These are phyloP conservation scores for Littorina saxatilis DNA, from an alignment of 1,140 invertebrate species.

Conservation along the genomic window DNA sequence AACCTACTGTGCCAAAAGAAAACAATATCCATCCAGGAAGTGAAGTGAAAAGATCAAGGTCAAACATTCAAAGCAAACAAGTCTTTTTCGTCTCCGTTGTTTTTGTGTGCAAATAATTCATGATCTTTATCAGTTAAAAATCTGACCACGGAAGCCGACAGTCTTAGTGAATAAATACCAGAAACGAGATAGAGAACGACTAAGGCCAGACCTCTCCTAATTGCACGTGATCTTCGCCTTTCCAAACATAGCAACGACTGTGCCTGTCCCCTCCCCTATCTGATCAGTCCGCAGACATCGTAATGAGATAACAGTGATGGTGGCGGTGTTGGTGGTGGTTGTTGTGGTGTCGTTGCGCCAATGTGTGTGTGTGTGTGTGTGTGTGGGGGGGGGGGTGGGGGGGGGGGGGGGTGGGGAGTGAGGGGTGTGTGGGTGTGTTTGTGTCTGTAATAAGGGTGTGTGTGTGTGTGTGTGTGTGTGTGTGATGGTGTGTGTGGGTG, in stretches of 20 bases:
- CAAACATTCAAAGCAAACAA: too few relatives aligned
- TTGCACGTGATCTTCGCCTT: neutral
- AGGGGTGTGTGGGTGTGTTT: neutral
- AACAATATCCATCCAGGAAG: too few relatives aligned
- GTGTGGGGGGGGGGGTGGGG: constrained; percentile 12
- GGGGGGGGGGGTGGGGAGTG: neutral
- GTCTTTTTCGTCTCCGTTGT: too few relatives aligned
- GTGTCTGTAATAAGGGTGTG: neutral
- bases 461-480: neutral
- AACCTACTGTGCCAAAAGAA: too few relatives aligned
- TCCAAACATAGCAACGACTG: neutral
- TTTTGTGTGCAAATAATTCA: too few relatives aligned
- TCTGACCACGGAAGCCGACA: too few relatives aligned
- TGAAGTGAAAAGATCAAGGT: too few relatives aligned
- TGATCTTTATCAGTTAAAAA: too few relatives aligned
- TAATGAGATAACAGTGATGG: too few relatives aligned
- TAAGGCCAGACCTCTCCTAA: neutral
- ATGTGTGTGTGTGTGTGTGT: neutral
- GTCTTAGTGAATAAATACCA: neutral
- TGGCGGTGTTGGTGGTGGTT: too few relatives aligned
- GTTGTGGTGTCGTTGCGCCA: too few relatives aligned
- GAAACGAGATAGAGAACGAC: neutral
- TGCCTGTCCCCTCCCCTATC: neutral
- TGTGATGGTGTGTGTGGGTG: neutral
- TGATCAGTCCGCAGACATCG: too few relatives aligned